phyloP scores from a whole-genome alignment of 2,797 vertebrate genomes.

The Cetoscarus ocellatus region DNA sequence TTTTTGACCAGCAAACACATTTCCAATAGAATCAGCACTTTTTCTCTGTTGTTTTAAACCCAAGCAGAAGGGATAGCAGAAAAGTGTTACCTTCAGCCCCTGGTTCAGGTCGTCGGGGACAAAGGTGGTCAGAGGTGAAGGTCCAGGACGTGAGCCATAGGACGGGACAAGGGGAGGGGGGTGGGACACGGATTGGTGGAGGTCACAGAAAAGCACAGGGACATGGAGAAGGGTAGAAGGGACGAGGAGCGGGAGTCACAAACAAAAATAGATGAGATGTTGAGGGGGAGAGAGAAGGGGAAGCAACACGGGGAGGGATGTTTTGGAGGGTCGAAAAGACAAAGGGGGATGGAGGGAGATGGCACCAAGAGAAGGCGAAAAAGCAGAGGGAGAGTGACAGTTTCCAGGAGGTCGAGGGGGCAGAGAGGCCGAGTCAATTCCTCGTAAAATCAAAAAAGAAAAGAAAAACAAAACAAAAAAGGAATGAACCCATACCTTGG shows the following conservation, averaged over 20 bases:
- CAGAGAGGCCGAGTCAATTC: conserved; percentile 71
- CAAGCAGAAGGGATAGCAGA: conserved; percentile 78
- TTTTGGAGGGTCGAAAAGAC: conserved; percentile 44
- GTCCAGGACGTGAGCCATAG: conserved; percentile 82
- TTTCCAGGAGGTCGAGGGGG: conserved; percentile 47
- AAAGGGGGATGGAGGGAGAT: conserved; percentile 52
- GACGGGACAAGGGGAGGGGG: conserved; percentile 79
- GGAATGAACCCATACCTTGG: conserved; percentile 95
- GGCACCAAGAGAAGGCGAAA: conserved; percentile 59
- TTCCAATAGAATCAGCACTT: conserved; percentile 65
- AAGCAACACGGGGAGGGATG: conserved; percentile 42
- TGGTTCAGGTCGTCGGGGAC: conserved; percentile 72
- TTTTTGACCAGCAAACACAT: conserved; percentile 74
- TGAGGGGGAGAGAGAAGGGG: conserved; percentile 32
- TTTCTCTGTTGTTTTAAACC: conserved; percentile 53
- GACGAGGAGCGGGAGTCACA: conserved; percentile 37
- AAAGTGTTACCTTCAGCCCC: conserved; percentile 85
- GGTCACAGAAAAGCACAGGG: conserved; percentile 70
- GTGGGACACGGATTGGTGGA: conserved; percentile 76
- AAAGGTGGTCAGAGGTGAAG: conserved; percentile 79
- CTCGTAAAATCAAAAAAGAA: conserved; percentile 63
- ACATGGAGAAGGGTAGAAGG: conserved; percentile 56
- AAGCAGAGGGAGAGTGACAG: conserved; percentile 63
- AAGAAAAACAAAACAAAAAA: conserved; percentile 74
- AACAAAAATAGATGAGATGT: conserved; percentile 34